phyloP scores from a whole-genome alignment of 2,113 vertebrate genomes.

The Boleophthalmus pectinirostris region DNA sequence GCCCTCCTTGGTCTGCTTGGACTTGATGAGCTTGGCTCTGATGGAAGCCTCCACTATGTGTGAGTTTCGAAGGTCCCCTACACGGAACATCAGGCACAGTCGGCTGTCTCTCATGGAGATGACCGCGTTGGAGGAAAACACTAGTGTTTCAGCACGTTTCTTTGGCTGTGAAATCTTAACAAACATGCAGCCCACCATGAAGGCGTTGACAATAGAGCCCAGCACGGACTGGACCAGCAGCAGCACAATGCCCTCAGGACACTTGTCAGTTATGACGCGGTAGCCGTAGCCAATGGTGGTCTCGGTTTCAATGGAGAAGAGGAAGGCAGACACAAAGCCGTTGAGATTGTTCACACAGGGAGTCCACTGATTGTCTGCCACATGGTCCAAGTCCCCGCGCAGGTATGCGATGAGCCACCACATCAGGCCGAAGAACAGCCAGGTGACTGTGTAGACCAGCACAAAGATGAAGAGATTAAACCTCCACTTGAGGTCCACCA shows the following conservation, averaged over 20 bases:
- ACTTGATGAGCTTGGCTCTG: constrained; percentile 97
- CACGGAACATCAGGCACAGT: constrained; percentile 97
- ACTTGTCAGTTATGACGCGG: constrained; percentile 97
- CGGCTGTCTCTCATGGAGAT: constrained; percentile 96
- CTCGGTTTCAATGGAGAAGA: constrained; percentile 99
- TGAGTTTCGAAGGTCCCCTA: constrained; percentile 97
- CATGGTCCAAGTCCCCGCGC: constrained; percentile 94
- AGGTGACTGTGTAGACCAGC: constrained; percentile 96
- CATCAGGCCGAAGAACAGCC: constrained; percentile 98
- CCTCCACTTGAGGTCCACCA: constrained; percentile 97
- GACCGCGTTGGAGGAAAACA: constrained; percentile 96
- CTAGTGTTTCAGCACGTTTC: constrained; percentile 97
- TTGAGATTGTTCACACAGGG: constrained; percentile 98
- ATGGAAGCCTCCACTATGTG: constrained; percentile 99
- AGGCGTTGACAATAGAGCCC: constrained; percentile 98
- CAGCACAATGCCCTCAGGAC: constrained; percentile 94
- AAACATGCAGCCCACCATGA: constrained; percentile 99
- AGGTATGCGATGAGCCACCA: constrained; percentile 99
- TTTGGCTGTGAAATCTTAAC: constrained; percentile 99
- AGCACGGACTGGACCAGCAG: constrained; percentile 95
- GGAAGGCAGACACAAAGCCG: constrained; percentile 94
- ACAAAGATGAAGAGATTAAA: constrained; percentile 98
- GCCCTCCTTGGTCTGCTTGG: constrained; percentile 98
- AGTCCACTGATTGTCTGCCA: constrained; percentile 90
- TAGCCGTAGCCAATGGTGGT: constrained; percentile 99